Evolutionary conservation across 2,797 vertebrate species (phyloP).

Genomic region (Gallinago solitaria): DNA sequence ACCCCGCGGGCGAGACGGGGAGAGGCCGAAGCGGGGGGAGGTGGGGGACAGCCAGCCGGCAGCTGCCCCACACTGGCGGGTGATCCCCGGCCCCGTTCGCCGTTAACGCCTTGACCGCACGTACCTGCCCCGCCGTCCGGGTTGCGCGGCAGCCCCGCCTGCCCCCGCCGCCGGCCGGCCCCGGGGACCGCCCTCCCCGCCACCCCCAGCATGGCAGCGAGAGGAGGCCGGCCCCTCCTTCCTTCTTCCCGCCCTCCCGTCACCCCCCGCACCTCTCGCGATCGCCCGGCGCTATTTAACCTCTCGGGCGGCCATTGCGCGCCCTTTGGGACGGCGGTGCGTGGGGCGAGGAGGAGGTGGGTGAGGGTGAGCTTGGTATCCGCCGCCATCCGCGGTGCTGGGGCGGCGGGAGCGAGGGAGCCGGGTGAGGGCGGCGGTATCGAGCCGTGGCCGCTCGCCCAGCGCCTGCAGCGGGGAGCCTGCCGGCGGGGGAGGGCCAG

Average conservation of each 20-base stretch:
- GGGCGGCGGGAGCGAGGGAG: fast-evolving
- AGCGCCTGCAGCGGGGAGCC: fast-evolving
- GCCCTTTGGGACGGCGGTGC: fast-evolving
- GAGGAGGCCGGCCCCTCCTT: neutral
- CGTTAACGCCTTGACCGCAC: neutral
- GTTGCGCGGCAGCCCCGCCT: neutral
- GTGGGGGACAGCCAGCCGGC: neutral
- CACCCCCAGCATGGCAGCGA: neutral
- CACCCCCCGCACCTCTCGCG: conserved; percentile 29
- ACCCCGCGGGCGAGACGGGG: too few relatives aligned
- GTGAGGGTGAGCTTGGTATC: fast-evolving
- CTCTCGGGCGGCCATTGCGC: fast-evolving
- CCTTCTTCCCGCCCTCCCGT: neutral
- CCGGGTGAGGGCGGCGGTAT: fast-evolving
- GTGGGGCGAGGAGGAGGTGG: fast-evolving
- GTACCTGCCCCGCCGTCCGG: neutral
- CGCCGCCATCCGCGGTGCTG: neutral
- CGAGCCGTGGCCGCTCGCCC: fast-evolving
- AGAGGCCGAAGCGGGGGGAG: neutral
- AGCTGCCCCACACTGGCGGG: neutral
- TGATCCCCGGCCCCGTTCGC: neutral
- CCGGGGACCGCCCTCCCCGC: neutral
- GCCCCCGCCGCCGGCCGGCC: too few relatives aligned
- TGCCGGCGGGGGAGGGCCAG: fast-evolving
- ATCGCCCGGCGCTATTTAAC: neutral